Evolutionary conservation across 2,113 vertebrate species (phyloP).

Genomic region (Neogobius melanostomus): DNA sequence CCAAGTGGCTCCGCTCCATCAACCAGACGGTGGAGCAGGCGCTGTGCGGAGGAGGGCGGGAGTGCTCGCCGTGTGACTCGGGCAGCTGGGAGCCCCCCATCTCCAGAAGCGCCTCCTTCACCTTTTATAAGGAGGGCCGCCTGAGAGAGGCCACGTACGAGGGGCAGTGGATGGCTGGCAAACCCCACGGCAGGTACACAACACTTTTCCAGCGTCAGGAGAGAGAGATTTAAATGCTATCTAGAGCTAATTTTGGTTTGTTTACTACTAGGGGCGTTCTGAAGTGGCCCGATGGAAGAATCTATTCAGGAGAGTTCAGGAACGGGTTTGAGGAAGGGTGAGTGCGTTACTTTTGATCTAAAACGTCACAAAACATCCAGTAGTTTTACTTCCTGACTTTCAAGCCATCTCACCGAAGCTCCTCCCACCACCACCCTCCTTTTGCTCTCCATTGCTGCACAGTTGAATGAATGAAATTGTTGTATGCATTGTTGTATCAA

Average conservation of each 20-base stretch:
- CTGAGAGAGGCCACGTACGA: constrained; percentile 90
- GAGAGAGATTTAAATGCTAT: not conserved
- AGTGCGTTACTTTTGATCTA: constrained; percentile 13
- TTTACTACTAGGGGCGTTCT: constrained; percentile 81
- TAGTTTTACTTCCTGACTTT: too few species aligned
- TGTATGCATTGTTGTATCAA: too few species aligned
- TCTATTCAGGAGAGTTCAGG: constrained; percentile 90
- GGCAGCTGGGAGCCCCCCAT: constrained; percentile 86
- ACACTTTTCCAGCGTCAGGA: not conserved
- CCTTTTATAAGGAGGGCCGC: constrained; percentile 93
- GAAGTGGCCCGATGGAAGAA: constrained; percentile 91
- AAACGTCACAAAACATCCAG: not conserved
- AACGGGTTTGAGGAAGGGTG: constrained; percentile 96
- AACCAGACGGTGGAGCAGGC: constrained; percentile 94
- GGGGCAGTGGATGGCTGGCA: constrained; percentile 90
- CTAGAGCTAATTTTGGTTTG: not conserved
- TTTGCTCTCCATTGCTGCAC: too few species aligned
- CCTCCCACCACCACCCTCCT: too few species aligned
- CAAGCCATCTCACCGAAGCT: too few species aligned
- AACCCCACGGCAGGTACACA: constrained; percentile 91
- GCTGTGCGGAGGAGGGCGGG: constrained; percentile 76
- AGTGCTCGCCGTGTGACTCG: constrained; percentile 60
- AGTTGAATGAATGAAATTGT: too few species aligned
- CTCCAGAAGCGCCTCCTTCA: constrained; percentile 90
- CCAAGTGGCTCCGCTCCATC: constrained; percentile 92